Conservation (phyloP, 2,888 invertebrate species). For the Hetaerina titia region DNA sequence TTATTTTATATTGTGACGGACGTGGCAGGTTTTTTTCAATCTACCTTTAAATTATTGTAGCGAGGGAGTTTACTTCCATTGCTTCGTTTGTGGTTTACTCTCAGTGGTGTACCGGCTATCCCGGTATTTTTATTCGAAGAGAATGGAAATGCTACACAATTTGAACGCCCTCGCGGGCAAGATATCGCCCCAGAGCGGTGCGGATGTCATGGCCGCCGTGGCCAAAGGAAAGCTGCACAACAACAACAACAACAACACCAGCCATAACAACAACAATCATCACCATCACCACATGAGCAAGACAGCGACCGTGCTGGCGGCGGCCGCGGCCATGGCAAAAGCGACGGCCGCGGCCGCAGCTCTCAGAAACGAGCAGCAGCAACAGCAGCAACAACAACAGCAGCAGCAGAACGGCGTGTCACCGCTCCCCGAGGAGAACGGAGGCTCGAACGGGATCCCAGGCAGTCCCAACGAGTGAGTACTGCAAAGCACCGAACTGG, state of each 20-base stretch:
- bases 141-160: constrained; percentile 86
- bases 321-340: constrained; percentile 77
- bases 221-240: constrained; percentile 68
- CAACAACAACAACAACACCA: constrained; percentile 71
- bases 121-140: neutral
- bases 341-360: constrained; percentile 49
- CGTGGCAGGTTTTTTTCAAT: neutral
- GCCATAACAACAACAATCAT: constrained; percentile 71
- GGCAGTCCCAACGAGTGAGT: constrained; percentile 61
- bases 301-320: constrained; percentile 79
- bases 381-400: neutral
- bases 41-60: neutral
- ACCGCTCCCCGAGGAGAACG: constrained; percentile 47
- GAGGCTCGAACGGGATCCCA: constrained; percentile 48
- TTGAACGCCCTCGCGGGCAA: constrained; percentile 93
- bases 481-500: neutral
- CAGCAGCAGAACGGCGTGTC: constrained; percentile 56
- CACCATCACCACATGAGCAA: constrained; percentile 83
- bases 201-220: constrained; percentile 68
- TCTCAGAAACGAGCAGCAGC: constrained; percentile 27
- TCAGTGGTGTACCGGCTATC: constrained; percentile 10
- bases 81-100: neutral
- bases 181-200: constrained; percentile 86
- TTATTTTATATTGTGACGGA: neutral
- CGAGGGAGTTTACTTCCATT: neutral